Base-by-base conservation (phyloP, 2,797 vertebrate genomes). In the Melanotaenia parkinsoni region DNA sequence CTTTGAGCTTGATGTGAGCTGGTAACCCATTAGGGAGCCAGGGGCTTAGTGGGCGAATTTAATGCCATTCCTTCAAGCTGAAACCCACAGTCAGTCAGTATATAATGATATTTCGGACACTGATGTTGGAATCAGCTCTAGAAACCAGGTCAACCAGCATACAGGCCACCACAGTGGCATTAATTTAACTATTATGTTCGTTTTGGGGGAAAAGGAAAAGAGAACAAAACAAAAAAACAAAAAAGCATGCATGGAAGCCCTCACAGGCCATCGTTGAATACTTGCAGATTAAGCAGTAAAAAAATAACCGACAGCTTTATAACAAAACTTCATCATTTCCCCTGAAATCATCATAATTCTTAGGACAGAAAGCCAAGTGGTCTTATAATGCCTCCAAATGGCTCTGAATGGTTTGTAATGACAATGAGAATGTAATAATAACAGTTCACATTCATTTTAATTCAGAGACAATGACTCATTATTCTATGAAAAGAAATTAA, bases 401-500 rank as follows among this genome's bases (percentile, higher is more conserved):
- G 69, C 70, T 38, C 37, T 81, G 83, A 92, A 86, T 80, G 79
- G 81, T 70, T 81, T 80, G 84, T 82, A 85, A 87, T 76, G 82
- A 90, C 86, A 85, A 73, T 83, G 84, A 82, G 83, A 74, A 75
- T 71, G 74, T 64, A 79, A 89, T 91, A 79, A 90, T 87, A 88
- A 83, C 59, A 51, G 72, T 80, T 86, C 72, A 76, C 74, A 75
- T 85, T 88, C 69, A 64, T 86, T 89, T 87, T 86, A 83, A 91
- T 91, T 89, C 79, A 57, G 63, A 82, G 77, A 91, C 87, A 88
- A 88, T 88, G 80, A 89, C 59, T 87, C 87, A 89, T 90, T 88
- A 84, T 80, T 87, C 77, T 80, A 79, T 89, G 84, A 93, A 89
- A 84, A 80, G 60, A 81, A 84, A 86, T 86, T 76, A 90, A 91